These are phyloP conservation scores for Epizoanthus illoricatus DNA, from an alignment of 92 coral and sea anemone species.

Conservation along the genomic window DNA sequence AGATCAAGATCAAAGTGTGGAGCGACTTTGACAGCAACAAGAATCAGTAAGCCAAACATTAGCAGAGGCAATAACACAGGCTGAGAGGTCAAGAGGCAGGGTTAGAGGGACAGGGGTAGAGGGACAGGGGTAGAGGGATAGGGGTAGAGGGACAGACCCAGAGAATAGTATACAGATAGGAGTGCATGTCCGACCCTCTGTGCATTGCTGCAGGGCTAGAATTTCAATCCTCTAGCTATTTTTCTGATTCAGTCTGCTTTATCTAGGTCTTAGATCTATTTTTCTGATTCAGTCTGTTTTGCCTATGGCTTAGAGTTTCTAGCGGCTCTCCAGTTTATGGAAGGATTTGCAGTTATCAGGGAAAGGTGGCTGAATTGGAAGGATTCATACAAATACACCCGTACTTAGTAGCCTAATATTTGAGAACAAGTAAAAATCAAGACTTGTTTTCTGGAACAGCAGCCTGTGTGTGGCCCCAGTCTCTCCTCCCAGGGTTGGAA, in stretches of 20 bases:
- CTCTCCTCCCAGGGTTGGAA: not conserved
- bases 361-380: not conserved
- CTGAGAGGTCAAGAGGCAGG: no score
- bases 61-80: not conserved
- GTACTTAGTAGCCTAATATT: not conserved
- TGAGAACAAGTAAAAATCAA: not conserved
- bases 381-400: not conserved
- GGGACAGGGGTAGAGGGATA: no score
- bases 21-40: conserved; percentile 11
- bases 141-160: not conserved
- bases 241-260: no score
- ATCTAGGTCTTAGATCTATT: no score
- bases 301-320: no score
- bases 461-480: not conserved
- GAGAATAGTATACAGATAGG: not conserved
- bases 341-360: not conserved
- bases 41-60: conserved; percentile 30
- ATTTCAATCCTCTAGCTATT: not conserved
- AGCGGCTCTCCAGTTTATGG: no score
- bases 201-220: not conserved
- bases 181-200: not conserved
- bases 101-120: no score
- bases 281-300: no score
- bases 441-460: not conserved
- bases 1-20: conserved; percentile 22